phyloP scores from a whole-genome alignment of 2,113 vertebrate species.

The Dromiciops gliroides region DNA sequence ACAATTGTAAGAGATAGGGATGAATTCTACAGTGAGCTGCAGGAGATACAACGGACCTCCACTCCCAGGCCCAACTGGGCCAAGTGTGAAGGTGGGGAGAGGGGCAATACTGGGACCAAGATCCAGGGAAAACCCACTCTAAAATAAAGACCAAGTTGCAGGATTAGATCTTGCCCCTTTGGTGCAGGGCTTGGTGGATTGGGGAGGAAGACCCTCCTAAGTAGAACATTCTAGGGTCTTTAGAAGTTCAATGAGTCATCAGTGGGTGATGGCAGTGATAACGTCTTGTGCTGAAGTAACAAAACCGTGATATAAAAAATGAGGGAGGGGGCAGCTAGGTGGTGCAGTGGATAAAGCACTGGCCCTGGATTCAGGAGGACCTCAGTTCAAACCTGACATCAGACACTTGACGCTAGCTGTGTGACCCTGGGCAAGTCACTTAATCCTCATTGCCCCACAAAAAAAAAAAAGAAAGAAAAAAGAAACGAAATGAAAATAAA shows the following conservation, averaged over 20 bases:
- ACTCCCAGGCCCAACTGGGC: slow-evolving; percentile 80
- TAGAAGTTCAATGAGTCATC: not conserved
- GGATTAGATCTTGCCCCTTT: not conserved
- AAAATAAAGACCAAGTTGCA: not conserved
- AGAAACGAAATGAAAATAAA: no score
- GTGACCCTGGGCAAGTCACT: no score
- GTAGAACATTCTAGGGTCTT: not conserved
- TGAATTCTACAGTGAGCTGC: slow-evolving; percentile 70
- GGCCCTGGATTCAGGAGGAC: no score
- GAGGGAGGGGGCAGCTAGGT: not conserved
- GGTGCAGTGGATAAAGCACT: no score
- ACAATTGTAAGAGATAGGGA: slow-evolving; percentile 76
- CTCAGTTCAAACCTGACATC: no score
- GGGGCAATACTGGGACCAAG: not conserved
- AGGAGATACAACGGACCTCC: slow-evolving; percentile 72
- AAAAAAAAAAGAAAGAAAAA: no score
- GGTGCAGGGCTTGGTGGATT: not conserved
- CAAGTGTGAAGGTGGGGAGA: slow-evolving; percentile 76
- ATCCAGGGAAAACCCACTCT: not conserved
- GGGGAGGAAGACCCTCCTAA: not conserved
- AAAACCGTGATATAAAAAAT: not conserved
- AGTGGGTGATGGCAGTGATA: not conserved
- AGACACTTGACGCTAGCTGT: no score
- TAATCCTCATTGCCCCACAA: no score
- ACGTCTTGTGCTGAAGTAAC: not conserved